phyloP scores from a whole-genome alignment of 2,113 vertebrate species.

The Ptychochromis oligacanthus region DNA sequence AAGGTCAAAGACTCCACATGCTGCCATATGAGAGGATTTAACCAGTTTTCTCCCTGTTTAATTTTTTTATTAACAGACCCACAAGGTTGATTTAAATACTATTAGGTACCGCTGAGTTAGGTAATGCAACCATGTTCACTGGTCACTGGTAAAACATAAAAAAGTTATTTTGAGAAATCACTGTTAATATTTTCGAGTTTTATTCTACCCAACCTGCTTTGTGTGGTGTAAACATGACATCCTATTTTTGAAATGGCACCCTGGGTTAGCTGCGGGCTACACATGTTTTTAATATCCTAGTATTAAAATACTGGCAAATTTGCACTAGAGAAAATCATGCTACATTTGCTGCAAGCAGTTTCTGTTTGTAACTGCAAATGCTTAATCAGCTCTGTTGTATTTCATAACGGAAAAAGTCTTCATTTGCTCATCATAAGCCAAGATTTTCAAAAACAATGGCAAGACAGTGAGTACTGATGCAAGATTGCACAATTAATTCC shows the following conservation, averaged over 20 bases:
- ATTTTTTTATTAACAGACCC: background rate
- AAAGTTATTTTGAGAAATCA: background rate
- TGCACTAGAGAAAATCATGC: background rate
- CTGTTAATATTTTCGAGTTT: background rate
- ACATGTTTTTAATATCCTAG: background rate
- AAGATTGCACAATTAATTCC: background rate
- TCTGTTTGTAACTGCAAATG: background rate
- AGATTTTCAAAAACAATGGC: background rate
- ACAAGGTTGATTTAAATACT: background rate
- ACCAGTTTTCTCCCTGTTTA: background rate
- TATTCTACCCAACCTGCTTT: background rate
- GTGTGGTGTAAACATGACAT: background rate
- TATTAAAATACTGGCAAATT: background rate
- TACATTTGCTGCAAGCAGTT: background rate
- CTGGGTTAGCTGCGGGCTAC: background rate
- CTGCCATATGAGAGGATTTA: background rate
- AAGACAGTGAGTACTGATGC: background rate
- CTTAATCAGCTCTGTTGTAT: background rate
- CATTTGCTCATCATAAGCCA: background rate
- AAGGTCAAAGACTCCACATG: constrained; percentile 22
- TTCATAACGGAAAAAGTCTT: background rate
- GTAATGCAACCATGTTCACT: background rate
- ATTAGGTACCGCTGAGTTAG: background rate
- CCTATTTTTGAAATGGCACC: background rate
- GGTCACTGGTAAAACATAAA: background rate